Evolutionary conservation across 2,113 vertebrate genomes (phyloP).

Genomic region (Rhinoptilus africanus): DNA sequence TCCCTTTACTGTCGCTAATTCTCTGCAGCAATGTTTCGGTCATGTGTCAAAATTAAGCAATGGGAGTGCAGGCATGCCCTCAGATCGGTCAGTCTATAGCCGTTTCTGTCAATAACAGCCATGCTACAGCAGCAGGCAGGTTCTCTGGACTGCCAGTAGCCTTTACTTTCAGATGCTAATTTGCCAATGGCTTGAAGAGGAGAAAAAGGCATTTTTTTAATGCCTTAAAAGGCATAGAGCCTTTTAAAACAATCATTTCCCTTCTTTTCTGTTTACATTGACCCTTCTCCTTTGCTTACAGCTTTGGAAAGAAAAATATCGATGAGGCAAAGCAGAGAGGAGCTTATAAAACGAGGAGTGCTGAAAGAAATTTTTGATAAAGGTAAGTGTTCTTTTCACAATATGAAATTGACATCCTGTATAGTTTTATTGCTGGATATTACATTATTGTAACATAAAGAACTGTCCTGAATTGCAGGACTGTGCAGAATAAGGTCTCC

Average conservation of each 20-base stretch:
- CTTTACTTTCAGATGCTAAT: not conserved
- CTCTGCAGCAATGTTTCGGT: not conserved
- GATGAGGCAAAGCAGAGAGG: slow-evolving; percentile 95
- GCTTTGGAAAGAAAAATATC: slow-evolving; percentile 98
- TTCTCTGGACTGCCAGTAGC: not conserved
- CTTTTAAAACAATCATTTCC: not conserved
- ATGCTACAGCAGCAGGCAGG: not conserved
- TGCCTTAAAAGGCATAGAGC: not conserved
- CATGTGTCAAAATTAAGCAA: not conserved
- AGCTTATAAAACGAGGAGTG: slow-evolving; percentile 95
- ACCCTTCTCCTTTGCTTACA: slow-evolving; percentile 67
- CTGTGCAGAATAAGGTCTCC: not conserved
- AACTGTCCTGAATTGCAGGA: not conserved
- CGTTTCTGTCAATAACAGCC: not conserved
- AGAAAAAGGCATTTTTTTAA: not conserved
- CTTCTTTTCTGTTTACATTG: not conserved
- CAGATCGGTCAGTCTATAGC: not conserved
- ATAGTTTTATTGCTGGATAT: not conserved
- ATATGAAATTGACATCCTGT: not conserved
- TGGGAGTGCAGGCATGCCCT: not conserved
- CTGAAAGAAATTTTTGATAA: slow-evolving; percentile 98
- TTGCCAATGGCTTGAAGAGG: not conserved
- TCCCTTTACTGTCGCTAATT: not conserved
- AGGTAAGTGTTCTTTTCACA: slow-evolving; percentile 80
- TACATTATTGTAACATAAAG: not conserved